phyloP scores from a whole-genome alignment of 2,113 vertebrate genomes.

The Tretioscincus oriximinensis region DNA sequence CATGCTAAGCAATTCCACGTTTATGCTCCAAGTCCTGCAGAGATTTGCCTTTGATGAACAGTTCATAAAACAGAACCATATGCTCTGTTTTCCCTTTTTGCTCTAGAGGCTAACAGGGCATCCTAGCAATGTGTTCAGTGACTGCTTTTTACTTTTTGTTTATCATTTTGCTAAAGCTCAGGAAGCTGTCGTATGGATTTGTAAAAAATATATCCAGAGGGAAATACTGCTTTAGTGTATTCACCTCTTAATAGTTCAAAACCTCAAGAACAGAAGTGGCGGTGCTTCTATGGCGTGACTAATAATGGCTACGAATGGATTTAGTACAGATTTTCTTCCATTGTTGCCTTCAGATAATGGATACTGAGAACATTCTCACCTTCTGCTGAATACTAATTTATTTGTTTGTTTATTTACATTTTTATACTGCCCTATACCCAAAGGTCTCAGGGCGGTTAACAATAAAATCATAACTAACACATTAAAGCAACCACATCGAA shows the following conservation, averaged over 20 bases:
- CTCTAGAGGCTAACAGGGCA: neutral
- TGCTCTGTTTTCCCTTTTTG: slow-evolving; percentile 2
- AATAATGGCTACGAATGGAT: slow-evolving; percentile 28
- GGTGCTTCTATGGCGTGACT: slow-evolving; percentile 22
- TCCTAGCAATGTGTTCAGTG: neutral
- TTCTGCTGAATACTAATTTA: neutral
- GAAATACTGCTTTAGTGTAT: slow-evolving; percentile 34
- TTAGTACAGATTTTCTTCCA: neutral
- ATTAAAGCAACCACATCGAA: no score
- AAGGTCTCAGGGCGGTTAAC: no score
- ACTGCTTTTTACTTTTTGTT: slow-evolving; percentile 17
- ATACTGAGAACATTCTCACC: neutral
- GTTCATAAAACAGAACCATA: slow-evolving; percentile 22
- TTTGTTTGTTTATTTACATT: no score
- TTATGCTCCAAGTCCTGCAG: neutral
- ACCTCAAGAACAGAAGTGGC: slow-evolving; percentile 17
- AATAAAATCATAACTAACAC: no score
- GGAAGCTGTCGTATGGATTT: neutral
- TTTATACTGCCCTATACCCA: no score
- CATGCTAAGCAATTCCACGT: neutral
- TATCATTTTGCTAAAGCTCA: neutral
- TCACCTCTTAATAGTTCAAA: slow-evolving; percentile 22
- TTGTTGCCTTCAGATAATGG: no score
- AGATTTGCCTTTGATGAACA: slow-evolving; percentile 10
- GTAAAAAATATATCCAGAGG: slow-evolving; percentile 37